A percentile compares a stretch with the other conserved stretches of the same genome.
Conservation (phyloP, 2,888 invertebrate species). For the Nemoura dubitans region DNA sequence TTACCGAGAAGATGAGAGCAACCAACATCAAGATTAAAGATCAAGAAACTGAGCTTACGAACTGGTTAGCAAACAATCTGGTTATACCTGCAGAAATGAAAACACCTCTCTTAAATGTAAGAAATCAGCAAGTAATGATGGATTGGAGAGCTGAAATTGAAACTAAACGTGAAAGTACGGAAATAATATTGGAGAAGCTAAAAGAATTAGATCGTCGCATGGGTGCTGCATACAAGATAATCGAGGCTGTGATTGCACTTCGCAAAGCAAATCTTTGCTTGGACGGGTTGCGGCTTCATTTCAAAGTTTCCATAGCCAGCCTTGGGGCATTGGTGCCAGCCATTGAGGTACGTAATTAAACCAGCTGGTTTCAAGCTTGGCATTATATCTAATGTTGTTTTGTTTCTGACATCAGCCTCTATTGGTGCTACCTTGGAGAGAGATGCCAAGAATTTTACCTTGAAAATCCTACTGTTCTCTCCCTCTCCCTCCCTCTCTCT, state of each 20-base stretch:
- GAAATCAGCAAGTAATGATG: background rate
- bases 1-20: background rate
- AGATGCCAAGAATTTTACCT: too few species aligned
- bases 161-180: background rate
- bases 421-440: too few species aligned
- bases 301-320: background rate
- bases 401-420: too few species aligned
- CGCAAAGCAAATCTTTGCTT: background rate
- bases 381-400: too few species aligned
- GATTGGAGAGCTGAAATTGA: background rate
- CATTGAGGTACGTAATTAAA: background rate
- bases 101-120: background rate
- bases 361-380: too few species aligned
- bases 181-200: background rate
- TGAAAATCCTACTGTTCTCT: too few species aligned
- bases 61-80: background rate
- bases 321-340: background rate
- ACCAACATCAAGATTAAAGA: background rate
- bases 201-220: background rate
- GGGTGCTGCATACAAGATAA: background rate
- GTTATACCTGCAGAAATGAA: background rate
- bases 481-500: too few species aligned
- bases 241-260: background rate
- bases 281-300: background rate
- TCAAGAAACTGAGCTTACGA: background rate